Evolutionary conservation across 2,888 invertebrate species (phyloP).

Genomic region (Scaptomyza caliginosa): DNA sequence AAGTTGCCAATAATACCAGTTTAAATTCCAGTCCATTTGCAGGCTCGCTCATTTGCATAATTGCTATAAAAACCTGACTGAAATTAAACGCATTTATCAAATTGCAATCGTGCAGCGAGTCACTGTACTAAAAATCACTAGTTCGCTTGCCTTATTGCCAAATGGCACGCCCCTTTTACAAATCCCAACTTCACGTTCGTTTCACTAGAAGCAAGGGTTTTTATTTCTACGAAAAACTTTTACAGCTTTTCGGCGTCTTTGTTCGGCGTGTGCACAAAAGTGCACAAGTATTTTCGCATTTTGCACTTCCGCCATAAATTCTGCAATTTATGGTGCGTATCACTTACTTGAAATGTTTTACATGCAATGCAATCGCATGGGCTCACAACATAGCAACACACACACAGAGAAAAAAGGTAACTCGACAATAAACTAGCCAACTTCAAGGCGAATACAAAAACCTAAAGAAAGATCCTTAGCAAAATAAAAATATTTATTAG

Average conservation of each 20-base stretch:
- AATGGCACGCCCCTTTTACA: constrained; percentile 19
- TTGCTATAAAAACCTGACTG: constrained; percentile 50
- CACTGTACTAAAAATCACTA: not conserved
- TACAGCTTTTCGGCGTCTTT: constrained; percentile 16
- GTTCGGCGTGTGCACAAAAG: constrained; percentile 39
- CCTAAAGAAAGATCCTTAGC: not conserved
- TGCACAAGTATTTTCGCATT: constrained; percentile 74
- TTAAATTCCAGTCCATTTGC: constrained; percentile 2
- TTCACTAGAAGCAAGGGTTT: too few species aligned
- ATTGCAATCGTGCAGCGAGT: constrained; percentile 30
- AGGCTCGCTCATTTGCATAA: constrained; percentile 62
- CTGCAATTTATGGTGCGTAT: constrained; percentile 75
- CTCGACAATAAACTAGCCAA: constrained; percentile 15
- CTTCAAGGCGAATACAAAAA: constrained; percentile 5
- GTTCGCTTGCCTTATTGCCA: constrained; percentile 11
- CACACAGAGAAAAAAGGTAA: not conserved
- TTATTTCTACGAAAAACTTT: constrained; percentile 25
- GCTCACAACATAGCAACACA: constrained; percentile 21
- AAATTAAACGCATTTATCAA: constrained; percentile 72
- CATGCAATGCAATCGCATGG: constrained; percentile 49
- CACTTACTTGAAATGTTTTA: constrained; percentile 74
- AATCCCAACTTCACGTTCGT: not conserved
- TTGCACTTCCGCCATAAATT: constrained; percentile 78
- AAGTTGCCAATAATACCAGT: not conserved
- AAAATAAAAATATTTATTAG: too few species aligned